A percentile compares a stretch with the other conserved stretches of the same genome.
phyloP scores from a whole-genome alignment of 2,888 invertebrate genomes.

The Protophormia terraenovae region DNA sequence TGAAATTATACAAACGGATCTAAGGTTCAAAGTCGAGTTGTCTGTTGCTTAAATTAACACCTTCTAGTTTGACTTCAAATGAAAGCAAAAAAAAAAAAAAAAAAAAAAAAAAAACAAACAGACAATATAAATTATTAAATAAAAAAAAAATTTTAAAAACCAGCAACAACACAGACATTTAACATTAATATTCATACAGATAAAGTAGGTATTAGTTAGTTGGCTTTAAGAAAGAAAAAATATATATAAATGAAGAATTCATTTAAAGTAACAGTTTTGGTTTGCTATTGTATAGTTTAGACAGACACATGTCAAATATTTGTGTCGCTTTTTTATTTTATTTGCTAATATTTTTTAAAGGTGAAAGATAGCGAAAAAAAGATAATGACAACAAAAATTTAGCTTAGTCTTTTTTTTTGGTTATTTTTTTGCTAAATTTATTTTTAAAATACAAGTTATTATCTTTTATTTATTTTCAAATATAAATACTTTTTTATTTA shows the following conservation, averaged over 20 bases:
- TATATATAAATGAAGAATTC: background rate
- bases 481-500: background rate
- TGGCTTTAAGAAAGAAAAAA: background rate
- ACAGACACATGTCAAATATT: background rate
- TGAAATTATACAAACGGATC: background rate
- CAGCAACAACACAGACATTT: background rate
- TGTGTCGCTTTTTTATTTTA: background rate
- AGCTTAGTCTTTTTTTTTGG: no score
- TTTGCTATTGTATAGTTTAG: background rate
- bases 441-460: background rate
- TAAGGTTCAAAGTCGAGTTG: background rate
- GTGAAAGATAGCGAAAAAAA: background rate
- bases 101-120: background rate
- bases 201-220: background rate
- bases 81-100: background rate
- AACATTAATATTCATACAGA: background rate
- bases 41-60: conserved; percentile 6
- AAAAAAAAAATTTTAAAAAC: no score
- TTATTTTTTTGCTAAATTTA: no score
- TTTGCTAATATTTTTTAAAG: background rate
- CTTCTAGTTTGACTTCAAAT: background rate
- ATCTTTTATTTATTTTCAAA: background rate
- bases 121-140: background rate
- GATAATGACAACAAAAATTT: no score
- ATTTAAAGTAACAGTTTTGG: background rate